Conservation (phyloP, 2,797 vertebrate genomes). For the Hapalemur alaotrensis region DNA sequence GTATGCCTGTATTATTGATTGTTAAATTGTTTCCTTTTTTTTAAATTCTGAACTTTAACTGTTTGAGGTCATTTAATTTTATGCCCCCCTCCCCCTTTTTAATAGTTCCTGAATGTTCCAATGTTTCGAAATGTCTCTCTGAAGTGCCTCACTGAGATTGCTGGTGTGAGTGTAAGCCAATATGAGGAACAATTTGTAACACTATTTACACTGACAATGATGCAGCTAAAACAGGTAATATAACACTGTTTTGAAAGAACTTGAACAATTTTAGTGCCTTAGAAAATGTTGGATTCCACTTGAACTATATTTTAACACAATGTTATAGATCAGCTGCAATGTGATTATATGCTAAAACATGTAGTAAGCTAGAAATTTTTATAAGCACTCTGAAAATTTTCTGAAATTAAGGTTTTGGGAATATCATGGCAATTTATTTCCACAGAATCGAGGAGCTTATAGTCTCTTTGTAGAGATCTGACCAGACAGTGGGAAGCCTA, state of each 20-base stretch:
- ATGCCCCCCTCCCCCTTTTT: neutral
- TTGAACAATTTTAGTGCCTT: neutral
- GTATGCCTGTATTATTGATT: neutral
- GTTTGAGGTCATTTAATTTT: slow-evolving; percentile 7
- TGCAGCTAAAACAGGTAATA: slow-evolving; percentile 97
- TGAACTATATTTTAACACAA: neutral
- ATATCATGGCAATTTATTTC: neutral
- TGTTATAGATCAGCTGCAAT: neutral
- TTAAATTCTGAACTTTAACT: neutral
- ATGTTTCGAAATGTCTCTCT: slow-evolving; percentile 99
- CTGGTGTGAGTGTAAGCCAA: slow-evolving; percentile 97
- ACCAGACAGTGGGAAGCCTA: neutral
- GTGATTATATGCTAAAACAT: neutral
- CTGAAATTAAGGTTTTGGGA: neutral
- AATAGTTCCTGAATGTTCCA: slow-evolving; percentile 96
- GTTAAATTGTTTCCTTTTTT: neutral
- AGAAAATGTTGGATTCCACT: neutral
- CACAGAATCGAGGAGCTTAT: neutral
- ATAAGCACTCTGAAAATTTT: neutral
- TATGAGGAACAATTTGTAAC: slow-evolving; percentile 98
- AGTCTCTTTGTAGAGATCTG: neutral
- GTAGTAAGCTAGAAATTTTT: neutral
- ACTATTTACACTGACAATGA: slow-evolving; percentile 97
- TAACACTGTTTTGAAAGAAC: neutral
- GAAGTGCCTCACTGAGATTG: slow-evolving; percentile 99